Evolutionary conservation across 2,797 vertebrate species (phyloP), one percentile per base, ranked within the genome.

Genomic region (Distichodus sexfasciatus): DNA sequence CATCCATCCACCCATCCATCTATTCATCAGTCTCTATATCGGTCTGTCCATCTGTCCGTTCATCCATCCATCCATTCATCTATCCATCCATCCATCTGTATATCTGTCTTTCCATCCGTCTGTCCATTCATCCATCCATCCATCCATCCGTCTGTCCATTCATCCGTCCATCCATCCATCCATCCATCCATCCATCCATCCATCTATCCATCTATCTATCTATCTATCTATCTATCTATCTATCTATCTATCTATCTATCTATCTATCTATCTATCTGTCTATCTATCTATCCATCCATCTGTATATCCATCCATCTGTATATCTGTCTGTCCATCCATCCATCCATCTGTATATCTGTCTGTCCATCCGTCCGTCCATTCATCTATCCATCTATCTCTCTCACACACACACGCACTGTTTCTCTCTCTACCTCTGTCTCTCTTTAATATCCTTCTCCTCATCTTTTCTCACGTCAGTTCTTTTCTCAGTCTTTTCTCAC

Each of bases 71-170:
- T 33, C 31, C 4, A 4, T 33, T 9, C 9, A 4, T 33, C 9
- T 33, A 4, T 33, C 31, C 4, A 4, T 33, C 9, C 9, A 4
- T 33, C 31, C 4, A 41, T 36, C 51, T 33, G 47, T 40, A 29
- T 67, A 62, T 26, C 75, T 48, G 31, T 11, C 65, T 59, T 44
- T 50, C 69, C 55, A 46, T 64, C 50, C 48, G 36, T 38, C 12
- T 41, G 47, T 19, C 23, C 9, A 21, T 44, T 10, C 2, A 14
- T 6, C 38, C 12, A 9, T 15, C 19, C 28, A 7, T 43, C 58
- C 9, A 23, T 17, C 38, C 15, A 10, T 17, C 24, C 21, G 7
- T 23, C 40, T n/a, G 4, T 15, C 7, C 15, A 23, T 29, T n/a
- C 28, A 21, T 24, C 11, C 17, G 14, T 28, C 11, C 19, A 11